Base-by-base conservation (phyloP, 2,797 vertebrate genomes). In the Gallinago nigripennis region DNA sequence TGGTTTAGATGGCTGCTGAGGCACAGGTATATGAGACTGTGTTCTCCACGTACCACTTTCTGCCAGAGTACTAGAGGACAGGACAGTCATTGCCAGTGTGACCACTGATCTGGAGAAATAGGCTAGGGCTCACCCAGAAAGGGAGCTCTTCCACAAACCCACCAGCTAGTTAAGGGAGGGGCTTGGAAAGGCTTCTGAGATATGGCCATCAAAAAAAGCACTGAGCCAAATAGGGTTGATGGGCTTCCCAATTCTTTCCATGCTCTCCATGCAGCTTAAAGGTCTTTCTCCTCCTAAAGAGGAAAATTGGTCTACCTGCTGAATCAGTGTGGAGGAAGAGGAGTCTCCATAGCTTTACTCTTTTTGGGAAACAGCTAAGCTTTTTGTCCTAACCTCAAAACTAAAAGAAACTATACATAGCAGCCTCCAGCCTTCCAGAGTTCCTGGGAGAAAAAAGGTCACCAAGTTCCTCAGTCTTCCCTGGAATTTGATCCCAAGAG, bases 31-130 rank as follows among this genome's bases (percentile, higher is more conserved):
- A 30, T 17, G 53, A 11, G 28, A 20, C 35, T 8, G 6, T 27
- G 45, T 19, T 56, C 25, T 33, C 17, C 15, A 17, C 0, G 0
- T 2, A 0, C 21, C 2, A 2, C 15, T 9, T 30, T 39, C 33
- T 53, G 56, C 19, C 60, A 30, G 24, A 72, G 28, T 6, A 21
- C 53, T 16, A 8, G 61, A 46, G 56, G 54, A n/a, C 50, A 53
- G 33, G 39, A 45, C 24, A 37, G 39, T 25, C 10, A 4, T 20
- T 20, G 14, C 28, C 27, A n/a, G 16, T 9, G 19, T 16, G 15
- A 58, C 15, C 2, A 1, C 25, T 28, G 11, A 5, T 33, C 57
- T 58, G 63, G 28, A 69, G 43, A 80, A 69, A 58, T 2, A 16
- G 17, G 13, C 33, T 23, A 27, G 33, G 61, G 23, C 12, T 86